Base-by-base conservation (phyloP, 1,140 invertebrate species). In the Brachionus rubens region DNA sequence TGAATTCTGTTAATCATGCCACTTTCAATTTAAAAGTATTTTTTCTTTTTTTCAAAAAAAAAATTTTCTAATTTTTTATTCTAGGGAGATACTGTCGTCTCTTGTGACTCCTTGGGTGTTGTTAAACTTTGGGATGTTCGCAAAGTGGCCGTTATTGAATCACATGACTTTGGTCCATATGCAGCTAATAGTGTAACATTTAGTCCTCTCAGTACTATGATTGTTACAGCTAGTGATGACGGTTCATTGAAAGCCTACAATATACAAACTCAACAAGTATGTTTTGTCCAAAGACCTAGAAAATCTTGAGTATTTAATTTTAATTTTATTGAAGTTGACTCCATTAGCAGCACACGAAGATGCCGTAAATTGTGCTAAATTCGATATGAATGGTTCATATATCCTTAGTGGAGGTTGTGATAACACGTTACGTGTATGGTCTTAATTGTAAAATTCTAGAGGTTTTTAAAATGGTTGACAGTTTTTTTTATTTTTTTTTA, bases 91-190 rank as follows among this genome's bases (percentile, higher is more conserved):
- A 83, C 80, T 12, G 79, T 85, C 19, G 83, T 80, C 10, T 85
- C 85, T 2, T 85, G 83, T 79, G 85, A 86, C 78, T 82, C 83
- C 0, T 82, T 82, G 78, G 85, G 85, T 43, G 79, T 80, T 28
- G 79, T 85, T 2, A 84, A 83, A 77, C 43, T 85, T n/a, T 86
- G 83, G 83, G 85, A 86, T 79, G 80, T 84, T 0, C 77, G 85
- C 48, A 81, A 79, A 48, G 78, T 81, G n/a, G 80, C 81, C 1
- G 81, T 79, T 67, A 77, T 84, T 48, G 72, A 54, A 30, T 47
- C 72, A 59, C 48, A 54, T 14, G 82, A 85, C 52, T 79, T 82
- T 43, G 84, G 84, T 54, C 82, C 82, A 14, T 82, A 84, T 77
- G 79, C 83, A 26, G 81, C 82, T 36, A 86, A 86, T 77, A 79